Evolutionary conservation across 2,888 invertebrate genomes (phyloP).

Genomic region (Trichacis sp.): DNA sequence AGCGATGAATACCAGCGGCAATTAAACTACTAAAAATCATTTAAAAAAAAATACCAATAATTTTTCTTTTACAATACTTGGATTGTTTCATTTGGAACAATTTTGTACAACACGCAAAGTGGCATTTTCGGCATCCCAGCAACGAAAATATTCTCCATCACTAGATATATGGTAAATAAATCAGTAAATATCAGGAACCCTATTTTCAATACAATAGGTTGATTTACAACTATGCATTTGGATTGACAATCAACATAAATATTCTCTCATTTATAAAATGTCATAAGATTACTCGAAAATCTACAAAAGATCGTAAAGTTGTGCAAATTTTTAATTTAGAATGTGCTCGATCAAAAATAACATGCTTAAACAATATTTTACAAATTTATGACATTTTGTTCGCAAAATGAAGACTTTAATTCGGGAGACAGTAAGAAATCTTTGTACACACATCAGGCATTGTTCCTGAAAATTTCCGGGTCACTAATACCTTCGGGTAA

Average conservation of each 20-base stretch:
- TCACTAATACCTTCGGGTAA: conserved; percentile 37
- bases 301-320: conserved; percentile 34
- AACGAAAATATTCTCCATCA: not conserved
- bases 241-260: conserved; percentile 46
- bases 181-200: conserved; percentile 48
- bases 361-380: conserved; percentile 52
- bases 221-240: conserved; percentile 46
- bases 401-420: conserved; percentile 32
- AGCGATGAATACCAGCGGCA: not conserved
- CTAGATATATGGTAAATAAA: conserved; percentile 41
- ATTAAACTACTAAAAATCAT: not conserved
- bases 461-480: conserved; percentile 25
- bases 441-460: conserved; percentile 43
- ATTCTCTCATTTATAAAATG: conserved; percentile 47
- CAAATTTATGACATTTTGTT: conserved; percentile 48
- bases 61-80: conserved; percentile 32
- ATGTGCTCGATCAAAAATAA: conserved; percentile 9
- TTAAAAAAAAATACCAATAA: conserved; percentile 5
- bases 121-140: too few relatives aligned
- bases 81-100: not conserved
- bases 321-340: conserved; percentile 26
- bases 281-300: conserved; percentile 28
- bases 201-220: conserved; percentile 37
- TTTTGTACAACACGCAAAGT: too few relatives aligned
- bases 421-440: conserved; percentile 45